A percentile compares a stretch with the other conserved stretches of the same genome.
These are phyloP conservation scores for Idaea aversata DNA, from an alignment of 2,888 invertebrate species.

Conservation along the genomic window DNA sequence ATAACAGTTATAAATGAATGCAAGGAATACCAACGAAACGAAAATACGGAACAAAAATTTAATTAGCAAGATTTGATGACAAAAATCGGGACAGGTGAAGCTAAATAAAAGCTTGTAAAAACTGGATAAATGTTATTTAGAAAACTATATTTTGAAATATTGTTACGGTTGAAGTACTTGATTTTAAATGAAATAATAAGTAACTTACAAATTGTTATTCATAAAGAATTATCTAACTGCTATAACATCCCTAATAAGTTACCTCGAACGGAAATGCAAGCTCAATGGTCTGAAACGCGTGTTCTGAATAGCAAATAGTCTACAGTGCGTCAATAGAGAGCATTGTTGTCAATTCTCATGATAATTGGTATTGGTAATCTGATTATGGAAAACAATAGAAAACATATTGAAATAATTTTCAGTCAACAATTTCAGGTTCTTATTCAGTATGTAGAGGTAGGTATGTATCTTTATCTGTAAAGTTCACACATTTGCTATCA, in stretches of 20 bases:
- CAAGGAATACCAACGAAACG: not conserved
- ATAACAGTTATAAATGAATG: not conserved
- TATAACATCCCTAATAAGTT: conserved; percentile 54
- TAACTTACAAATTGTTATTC: conserved; percentile 44
- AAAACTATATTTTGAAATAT: too few species aligned
- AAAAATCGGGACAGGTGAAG: too few species aligned
- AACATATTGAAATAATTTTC: not conserved
- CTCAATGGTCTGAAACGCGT: conserved; percentile 55
- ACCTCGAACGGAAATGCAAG: conserved; percentile 65
- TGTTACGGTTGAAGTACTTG: too few species aligned
- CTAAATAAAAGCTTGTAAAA: too few species aligned
- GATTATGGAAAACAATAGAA: conserved; percentile 19
- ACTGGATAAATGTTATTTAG: too few species aligned
- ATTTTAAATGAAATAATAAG: too few species aligned
- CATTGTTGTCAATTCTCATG: conserved; percentile 27
- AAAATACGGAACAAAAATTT: not conserved
- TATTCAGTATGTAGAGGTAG: not conserved
- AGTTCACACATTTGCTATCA: not conserved
- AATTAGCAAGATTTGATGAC: too few species aligned
- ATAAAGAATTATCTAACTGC: conserved; percentile 61
- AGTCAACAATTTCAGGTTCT: not conserved
- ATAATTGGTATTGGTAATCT: conserved; percentile 14
- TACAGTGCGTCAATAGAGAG: conserved; percentile 49
- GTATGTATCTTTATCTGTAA: not conserved
- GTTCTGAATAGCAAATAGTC: conserved; percentile 53